phyloP scores from a whole-genome alignment of 2,113 vertebrate species.

The Eudyptes chrysolophus region DNA sequence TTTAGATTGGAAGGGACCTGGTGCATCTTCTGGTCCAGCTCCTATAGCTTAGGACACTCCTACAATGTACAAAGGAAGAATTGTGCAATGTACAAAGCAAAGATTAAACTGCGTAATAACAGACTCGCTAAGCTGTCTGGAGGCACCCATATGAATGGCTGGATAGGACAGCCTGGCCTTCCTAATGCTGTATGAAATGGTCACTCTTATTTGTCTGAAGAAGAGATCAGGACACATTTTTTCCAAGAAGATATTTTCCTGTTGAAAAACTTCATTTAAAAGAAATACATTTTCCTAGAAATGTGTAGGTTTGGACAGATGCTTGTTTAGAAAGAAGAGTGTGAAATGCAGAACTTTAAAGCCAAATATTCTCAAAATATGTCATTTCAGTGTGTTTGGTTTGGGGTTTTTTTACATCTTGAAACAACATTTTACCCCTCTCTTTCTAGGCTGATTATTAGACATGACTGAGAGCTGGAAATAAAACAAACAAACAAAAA shows the following conservation, averaged over 20 bases:
- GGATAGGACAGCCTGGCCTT: not conserved
- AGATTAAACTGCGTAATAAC: not conserved
- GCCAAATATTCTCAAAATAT: not conserved
- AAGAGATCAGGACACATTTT: not conserved
- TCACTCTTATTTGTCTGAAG: not conserved
- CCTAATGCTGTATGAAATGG: not conserved
- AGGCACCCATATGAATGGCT: not conserved
- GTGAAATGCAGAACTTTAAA: not conserved
- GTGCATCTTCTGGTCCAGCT: not conserved
- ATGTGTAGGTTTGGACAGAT: not conserved
- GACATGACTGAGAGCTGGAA: not conserved
- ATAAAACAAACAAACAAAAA: not conserved
- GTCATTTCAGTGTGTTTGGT: not conserved
- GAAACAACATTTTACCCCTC: not conserved
- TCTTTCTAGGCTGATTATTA: not conserved
- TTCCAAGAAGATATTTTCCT: not conserved
- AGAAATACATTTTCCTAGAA: constrained; percentile 43
- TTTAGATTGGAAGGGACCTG: not conserved
- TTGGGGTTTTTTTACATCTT: not conserved
- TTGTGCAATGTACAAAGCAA: not conserved
- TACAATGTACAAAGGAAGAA: not conserved
- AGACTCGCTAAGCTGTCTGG: not conserved
- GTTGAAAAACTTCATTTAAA: not conserved
- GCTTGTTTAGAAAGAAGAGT: not conserved
- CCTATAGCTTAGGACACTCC: not conserved